Evolutionary conservation across 2,797 vertebrate species (phyloP).

Genomic region (Chrysolophus pictus): DNA sequence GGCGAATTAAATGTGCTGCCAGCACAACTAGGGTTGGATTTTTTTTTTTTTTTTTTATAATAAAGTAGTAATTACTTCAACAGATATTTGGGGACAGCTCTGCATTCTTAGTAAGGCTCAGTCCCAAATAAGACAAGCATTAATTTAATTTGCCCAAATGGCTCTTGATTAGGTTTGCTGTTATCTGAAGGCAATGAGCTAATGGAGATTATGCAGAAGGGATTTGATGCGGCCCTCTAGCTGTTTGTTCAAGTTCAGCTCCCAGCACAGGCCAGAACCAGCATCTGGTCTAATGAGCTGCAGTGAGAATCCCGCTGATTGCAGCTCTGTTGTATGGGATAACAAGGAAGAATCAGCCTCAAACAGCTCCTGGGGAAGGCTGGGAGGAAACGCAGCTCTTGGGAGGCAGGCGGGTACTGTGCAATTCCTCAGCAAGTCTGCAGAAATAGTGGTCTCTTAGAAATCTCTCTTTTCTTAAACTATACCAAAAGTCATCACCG

Average conservation of each 20-base stretch:
- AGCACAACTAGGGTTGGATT: not conserved
- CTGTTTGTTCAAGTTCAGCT: slow-evolving; percentile 57
- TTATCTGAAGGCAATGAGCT: slow-evolving; percentile 11
- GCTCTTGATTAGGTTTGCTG: not conserved
- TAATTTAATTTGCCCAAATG: slow-evolving; percentile 1
- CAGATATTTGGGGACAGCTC: not conserved
- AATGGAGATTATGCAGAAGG: slow-evolving; percentile 42
- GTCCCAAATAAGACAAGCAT: not conserved
- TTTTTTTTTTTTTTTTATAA: no score
- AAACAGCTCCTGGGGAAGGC: not conserved
- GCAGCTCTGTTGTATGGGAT: not conserved
- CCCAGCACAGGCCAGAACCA: slow-evolving; percentile 25
- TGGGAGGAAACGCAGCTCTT: not conserved
- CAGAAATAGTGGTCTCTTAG: not conserved
- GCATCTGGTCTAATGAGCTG: slow-evolving; percentile 61
- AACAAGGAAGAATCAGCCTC: slow-evolving; percentile 31
- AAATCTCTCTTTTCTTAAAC: not conserved
- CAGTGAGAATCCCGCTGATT: slow-evolving; percentile 16
- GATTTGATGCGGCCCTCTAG: slow-evolving; percentile 47
- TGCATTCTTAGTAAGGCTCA: not conserved
- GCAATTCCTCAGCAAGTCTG: not conserved
- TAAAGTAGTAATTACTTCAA: not conserved
- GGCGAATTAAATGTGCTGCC: not conserved
- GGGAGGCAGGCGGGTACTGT: not conserved
- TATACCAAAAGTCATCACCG: not conserved